phyloP scores from a whole-genome alignment of 1,140 invertebrate species.

The Samia ricini region DNA sequence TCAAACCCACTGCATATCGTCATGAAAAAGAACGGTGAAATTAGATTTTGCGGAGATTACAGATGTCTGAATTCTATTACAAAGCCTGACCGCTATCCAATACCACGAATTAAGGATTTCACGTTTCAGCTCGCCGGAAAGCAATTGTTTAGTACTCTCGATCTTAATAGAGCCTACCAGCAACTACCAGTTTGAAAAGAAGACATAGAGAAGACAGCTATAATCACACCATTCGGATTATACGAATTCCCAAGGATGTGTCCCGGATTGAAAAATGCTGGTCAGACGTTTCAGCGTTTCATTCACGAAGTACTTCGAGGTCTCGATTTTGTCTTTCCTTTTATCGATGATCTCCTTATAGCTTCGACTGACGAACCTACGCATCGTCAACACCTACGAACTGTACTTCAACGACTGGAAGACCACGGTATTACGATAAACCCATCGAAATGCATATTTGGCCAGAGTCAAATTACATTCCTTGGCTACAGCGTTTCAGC shows the following conservation, averaged over 20 bases:
- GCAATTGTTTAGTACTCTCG: too few species aligned
- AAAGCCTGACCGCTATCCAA: too few species aligned
- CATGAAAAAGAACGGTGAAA: too few species aligned
- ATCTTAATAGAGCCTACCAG: too few species aligned
- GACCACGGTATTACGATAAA: conserved; percentile 22
- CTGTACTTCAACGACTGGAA: conserved; percentile 25
- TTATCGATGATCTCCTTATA: conserved; percentile 79
- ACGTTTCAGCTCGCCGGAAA: too few species aligned
- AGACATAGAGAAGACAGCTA: conserved; percentile 24
- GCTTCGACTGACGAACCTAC: conserved; percentile 40
- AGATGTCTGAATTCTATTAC: too few species aligned
- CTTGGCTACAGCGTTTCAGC: not conserved
- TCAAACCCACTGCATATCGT: too few species aligned
- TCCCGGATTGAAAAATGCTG: conserved; percentile 51
- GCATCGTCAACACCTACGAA: conserved; percentile 36
- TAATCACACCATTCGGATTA: too few species aligned
- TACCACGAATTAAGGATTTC: too few species aligned
- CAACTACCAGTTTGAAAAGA: conserved; percentile 10
- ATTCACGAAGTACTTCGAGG: conserved; percentile 59
- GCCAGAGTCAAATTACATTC: not conserved
- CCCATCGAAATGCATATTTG: conserved; percentile 9
- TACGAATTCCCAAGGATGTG: conserved; percentile 28
- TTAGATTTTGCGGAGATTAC: too few species aligned
- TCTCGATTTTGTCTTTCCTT: conserved; percentile 48
- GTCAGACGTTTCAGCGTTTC: too few species aligned